phyloP scores from a whole-genome alignment of 2,888 invertebrate species.

The Coremacera marginata region DNA sequence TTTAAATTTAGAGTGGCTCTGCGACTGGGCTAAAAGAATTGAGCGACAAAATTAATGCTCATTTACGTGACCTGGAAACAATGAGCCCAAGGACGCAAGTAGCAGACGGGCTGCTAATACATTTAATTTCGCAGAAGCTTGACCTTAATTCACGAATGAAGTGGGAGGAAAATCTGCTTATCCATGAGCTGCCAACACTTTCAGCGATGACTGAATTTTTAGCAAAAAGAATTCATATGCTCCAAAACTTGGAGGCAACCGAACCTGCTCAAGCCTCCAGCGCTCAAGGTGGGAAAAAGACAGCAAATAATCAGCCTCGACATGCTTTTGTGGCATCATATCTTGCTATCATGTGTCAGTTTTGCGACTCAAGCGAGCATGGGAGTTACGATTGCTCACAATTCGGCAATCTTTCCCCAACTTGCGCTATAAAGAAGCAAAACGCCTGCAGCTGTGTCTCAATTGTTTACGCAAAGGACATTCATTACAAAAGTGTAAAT shows the following conservation, averaged over 20 bases:
- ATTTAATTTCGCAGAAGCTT: conserved; percentile 38
- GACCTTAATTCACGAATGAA: conserved; percentile 33
- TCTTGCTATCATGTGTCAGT: not conserved
- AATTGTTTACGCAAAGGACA: conserved; percentile 41
- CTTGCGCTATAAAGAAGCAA: conserved; percentile 33
- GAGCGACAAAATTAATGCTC: conserved; percentile 42
- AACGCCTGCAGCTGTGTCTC: conserved; percentile 39
- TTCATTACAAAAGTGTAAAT: conserved; percentile 42
- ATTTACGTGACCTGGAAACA: conserved; percentile 40
- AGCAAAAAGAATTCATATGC: conserved; percentile 33
- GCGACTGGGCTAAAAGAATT: conserved; percentile 41
- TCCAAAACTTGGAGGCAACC: conserved; percentile 33
- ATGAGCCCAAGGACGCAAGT: conserved; percentile 39
- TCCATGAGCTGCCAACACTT: conserved; percentile 27
- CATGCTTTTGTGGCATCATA: conserved; percentile 32
- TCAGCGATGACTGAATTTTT: conserved; percentile 35
- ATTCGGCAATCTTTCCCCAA: conserved; percentile 31
- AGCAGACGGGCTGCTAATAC: conserved; percentile 37
- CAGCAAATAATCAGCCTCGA: not conserved
- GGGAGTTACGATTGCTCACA: conserved; percentile 22
- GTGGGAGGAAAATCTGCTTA: conserved; percentile 38
- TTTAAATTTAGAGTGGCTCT: conserved; percentile 40
- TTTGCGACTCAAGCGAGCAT: conserved; percentile 36
- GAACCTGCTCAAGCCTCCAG: not conserved
- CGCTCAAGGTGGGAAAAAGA: conserved; percentile 19